Percentiles rank a stretch among this genome's conserved stretches.
phyloP scores from a whole-genome alignment of 2,888 invertebrate genomes.

The Chrysolina haemoptera region DNA sequence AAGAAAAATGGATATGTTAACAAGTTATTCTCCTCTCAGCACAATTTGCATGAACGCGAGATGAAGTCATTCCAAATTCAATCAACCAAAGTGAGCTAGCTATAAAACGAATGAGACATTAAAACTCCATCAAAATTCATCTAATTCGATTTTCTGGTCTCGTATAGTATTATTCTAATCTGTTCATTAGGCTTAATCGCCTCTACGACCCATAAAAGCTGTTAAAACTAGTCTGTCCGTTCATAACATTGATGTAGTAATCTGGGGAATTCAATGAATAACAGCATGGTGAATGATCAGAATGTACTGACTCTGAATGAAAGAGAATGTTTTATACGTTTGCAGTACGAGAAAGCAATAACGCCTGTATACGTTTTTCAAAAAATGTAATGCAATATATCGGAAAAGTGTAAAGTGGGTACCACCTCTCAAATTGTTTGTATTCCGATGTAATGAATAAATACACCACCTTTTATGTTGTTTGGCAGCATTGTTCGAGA shows the following conservation, averaged over 20 bases:
- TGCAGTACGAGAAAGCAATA: too few species aligned
- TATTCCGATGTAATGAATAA: too few species aligned
- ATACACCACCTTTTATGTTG: too few species aligned
- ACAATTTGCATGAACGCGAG: neutral
- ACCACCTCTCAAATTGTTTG: too few species aligned
- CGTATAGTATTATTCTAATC: conserved; percentile 2
- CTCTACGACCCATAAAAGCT: neutral
- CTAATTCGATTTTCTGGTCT: conserved; percentile 7
- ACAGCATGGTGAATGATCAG: too few species aligned
- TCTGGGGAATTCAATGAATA: conserved; percentile 1
- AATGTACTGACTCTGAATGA: too few species aligned
- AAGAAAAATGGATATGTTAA: too few species aligned
- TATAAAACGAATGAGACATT: conserved; percentile 18
- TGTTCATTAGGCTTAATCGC: conserved; percentile 9
- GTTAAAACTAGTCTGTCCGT: neutral
- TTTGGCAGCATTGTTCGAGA: too few species aligned
- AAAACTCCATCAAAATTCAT: conserved; percentile 14
- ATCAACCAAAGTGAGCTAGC: conserved; percentile 5
- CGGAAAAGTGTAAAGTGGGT: too few species aligned
- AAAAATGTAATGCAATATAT: too few species aligned
- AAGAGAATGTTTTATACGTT: too few species aligned
- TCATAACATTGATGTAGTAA: conserved; percentile 3
- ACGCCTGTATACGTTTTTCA: too few species aligned
- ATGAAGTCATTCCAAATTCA: conserved; percentile 13
- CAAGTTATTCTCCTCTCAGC: neutral